Evolutionary conservation across 2,113 vertebrate genomes (phyloP).

Genomic region (Arizona elegans): DNA sequence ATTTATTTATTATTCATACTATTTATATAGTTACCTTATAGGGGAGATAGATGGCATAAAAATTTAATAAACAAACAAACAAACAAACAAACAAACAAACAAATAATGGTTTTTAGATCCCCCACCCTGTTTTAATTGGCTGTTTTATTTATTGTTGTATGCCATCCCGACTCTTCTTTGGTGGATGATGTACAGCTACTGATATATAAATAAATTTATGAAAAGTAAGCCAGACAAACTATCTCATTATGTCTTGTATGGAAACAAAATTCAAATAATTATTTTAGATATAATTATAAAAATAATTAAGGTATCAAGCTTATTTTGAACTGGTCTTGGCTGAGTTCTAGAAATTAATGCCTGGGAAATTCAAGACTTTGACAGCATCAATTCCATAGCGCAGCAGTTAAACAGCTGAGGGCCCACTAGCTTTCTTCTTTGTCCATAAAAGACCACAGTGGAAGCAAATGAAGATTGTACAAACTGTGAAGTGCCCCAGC

Average conservation of each 20-base stretch:
- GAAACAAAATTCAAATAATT: neutral
- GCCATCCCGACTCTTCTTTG: neutral
- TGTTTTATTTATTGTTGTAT: neutral
- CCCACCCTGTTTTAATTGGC: neutral
- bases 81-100: too few relatives aligned
- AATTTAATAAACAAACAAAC: too few relatives aligned
- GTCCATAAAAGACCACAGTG: neutral
- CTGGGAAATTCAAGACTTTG: neutral
- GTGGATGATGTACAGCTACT: neutral
- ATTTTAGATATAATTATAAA: neutral
- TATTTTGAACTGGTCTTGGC: neutral
- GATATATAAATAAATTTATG: neutral
- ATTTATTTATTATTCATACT: neutral
- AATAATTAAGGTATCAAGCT: neutral
- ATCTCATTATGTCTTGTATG: neutral
- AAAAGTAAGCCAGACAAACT: neutral
- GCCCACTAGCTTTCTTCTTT: neutral
- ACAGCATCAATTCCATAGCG: neutral
- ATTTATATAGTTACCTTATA: neutral
- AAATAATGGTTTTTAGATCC: too few relatives aligned
- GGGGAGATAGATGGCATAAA: neutral
- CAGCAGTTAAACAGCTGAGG: neutral
- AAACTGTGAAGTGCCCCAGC: neutral
- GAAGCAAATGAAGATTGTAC: neutral
- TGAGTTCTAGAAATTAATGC: neutral